phyloP scores from a whole-genome alignment of 2,888 invertebrate genomes.

The Erebia aethiops region DNA sequence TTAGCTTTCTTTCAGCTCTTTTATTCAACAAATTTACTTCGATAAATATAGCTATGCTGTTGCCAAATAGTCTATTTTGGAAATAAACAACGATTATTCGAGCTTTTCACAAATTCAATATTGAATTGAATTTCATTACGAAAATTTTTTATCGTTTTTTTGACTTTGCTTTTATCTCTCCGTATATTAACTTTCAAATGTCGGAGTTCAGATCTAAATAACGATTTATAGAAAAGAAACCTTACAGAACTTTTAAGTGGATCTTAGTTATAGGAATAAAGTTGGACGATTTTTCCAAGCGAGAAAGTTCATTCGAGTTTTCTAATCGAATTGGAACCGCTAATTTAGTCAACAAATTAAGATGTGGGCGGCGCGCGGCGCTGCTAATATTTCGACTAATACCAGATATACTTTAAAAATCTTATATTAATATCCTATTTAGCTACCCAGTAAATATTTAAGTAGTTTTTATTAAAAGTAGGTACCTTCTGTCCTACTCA shows the following conservation, averaged over 20 bases:
- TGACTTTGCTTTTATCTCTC: neutral
- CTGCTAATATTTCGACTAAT: neutral
- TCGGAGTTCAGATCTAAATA: neutral
- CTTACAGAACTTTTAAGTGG: constrained; percentile 14
- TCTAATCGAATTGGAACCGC: constrained; percentile 37
- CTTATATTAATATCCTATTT: too few species aligned
- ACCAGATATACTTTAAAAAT: too few species aligned
- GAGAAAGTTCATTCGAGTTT: constrained; percentile 33
- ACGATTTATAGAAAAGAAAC: constrained; percentile 1
- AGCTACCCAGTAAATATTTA: too few species aligned
- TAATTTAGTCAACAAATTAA: constrained; percentile 34
- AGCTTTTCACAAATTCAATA: neutral
- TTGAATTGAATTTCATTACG: neutral
- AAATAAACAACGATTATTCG: neutral
- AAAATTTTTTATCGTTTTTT: too few species aligned
- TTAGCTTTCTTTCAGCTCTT: too few species aligned
- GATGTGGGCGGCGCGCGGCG: constrained; percentile 25
- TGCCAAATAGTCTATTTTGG: neutral
- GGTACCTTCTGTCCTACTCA: too few species aligned
- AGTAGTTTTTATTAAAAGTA: too few species aligned
- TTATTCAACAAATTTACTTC: too few species aligned
- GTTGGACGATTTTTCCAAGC: constrained; percentile 28
- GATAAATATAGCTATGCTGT: too few species aligned
- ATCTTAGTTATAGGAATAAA: constrained; percentile 23
- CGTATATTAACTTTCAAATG: neutral